phyloP scores from a whole-genome alignment of 2,888 invertebrate genomes.

The Phlogophora meticulosa region DNA sequence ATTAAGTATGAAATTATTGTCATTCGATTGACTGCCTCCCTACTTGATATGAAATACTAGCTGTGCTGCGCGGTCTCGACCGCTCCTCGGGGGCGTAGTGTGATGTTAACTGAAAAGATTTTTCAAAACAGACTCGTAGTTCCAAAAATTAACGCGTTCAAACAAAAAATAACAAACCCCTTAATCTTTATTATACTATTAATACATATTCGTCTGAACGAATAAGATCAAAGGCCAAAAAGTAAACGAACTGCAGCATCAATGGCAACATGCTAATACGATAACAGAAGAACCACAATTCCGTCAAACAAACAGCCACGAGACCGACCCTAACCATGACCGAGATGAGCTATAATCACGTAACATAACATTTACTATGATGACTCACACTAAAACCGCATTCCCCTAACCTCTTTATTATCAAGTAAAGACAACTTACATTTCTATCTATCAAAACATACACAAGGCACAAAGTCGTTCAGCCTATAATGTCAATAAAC shows the following conservation, averaged over 20 bases:
- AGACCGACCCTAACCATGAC: conserved; percentile 12
- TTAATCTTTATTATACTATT: too few relatives aligned
- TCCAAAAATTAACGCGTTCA: too few relatives aligned
- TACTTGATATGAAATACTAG: too few relatives aligned
- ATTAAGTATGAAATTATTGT: too few relatives aligned
- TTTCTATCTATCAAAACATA: conserved; percentile 36
- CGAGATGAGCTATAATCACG: conserved; percentile 10
- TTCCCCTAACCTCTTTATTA: conserved; percentile 15
- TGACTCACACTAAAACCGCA: conserved; percentile 32
- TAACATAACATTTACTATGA: conserved; percentile 16
- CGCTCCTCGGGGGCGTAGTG: too few relatives aligned
- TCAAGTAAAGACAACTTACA: conserved; percentile 18
- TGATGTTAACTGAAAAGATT: too few relatives aligned
- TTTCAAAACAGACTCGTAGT: too few relatives aligned
- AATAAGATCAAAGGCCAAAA: neutral
- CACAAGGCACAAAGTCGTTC: conserved; percentile 24
- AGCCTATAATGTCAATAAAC: conserved; percentile 25
- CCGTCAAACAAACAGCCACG: neutral
- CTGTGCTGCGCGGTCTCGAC: too few relatives aligned
- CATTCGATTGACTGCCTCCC: too few relatives aligned
- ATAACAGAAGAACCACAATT: neutral
- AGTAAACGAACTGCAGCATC: conserved; percentile 7
- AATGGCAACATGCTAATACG: neutral
- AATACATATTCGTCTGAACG: neutral
- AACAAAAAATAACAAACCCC: too few relatives aligned